Evolutionary conservation across 2,888 invertebrate species (phyloP).

Genomic region (Cataglyphis altisquamis): DNA sequence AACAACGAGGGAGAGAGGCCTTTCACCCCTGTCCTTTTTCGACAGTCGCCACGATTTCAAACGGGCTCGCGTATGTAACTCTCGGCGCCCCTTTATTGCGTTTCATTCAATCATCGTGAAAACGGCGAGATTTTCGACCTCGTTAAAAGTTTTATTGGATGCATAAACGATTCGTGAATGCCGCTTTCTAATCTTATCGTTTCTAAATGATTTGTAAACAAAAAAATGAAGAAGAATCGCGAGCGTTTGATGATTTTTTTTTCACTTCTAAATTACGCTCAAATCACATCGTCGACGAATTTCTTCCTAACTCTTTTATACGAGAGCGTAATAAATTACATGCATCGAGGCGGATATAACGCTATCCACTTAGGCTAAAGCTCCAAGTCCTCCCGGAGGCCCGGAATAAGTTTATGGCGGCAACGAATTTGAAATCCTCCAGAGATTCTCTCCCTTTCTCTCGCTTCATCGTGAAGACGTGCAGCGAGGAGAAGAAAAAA

Average conservation of each 20-base stretch:
- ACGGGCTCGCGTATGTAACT: neutral
- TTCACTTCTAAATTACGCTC: neutral
- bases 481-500: neutral
- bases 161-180: neutral
- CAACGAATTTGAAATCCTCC: slow-evolving; percentile 48
- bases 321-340: slow-evolving; percentile 38
- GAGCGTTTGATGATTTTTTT: neutral
- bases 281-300: neutral
- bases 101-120: slow-evolving; percentile 25
- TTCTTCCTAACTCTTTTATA: neutral
- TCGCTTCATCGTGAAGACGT: slow-evolving; percentile 22
- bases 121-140: slow-evolving; percentile 2
- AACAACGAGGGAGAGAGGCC: slow-evolving; percentile 39
- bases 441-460: slow-evolving; percentile 20
- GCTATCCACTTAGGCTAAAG: slow-evolving; percentile 36
- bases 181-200: neutral
- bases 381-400: slow-evolving; percentile 33
- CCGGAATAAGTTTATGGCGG: slow-evolving; percentile 38
- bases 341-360: slow-evolving; percentile 38
- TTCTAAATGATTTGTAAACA: neutral
- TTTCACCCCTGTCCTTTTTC: slow-evolving; percentile 56
- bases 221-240: neutral
- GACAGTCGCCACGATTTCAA: slow-evolving; percentile 29
- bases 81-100: neutral
- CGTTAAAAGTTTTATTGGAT: neutral